Conservation (phyloP, 2,888 invertebrate genomes). For the Holacanthella duospinosa region DNA sequence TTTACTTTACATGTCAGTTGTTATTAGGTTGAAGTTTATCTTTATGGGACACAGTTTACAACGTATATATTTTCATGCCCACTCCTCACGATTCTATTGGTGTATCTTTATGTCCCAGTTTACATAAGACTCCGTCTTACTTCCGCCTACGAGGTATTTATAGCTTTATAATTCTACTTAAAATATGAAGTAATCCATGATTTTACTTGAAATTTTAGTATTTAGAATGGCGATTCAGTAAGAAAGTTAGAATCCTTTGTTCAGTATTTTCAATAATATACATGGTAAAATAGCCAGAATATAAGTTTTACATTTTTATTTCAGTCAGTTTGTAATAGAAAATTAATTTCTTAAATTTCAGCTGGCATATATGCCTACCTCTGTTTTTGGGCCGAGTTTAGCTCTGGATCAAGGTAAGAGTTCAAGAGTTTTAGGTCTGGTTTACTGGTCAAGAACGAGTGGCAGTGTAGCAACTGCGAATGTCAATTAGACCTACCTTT, state of each 20-base stretch:
- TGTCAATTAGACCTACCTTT: too few species aligned
- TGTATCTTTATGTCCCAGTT: slow-evolving; percentile 70
- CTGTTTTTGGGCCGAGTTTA: slow-evolving; percentile 24
- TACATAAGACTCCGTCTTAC: slow-evolving; percentile 73
- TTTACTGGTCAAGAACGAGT: too few species aligned
- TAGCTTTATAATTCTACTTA: too few species aligned
- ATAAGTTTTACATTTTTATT: not conserved
- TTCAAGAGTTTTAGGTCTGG: too few species aligned
- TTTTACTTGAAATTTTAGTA: too few species aligned
- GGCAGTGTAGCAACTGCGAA: too few species aligned
- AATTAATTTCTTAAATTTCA: slow-evolving; percentile 3
- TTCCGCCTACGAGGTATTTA: slow-evolving; percentile 67
- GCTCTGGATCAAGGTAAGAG: slow-evolving; percentile 19
- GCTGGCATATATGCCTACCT: slow-evolving; percentile 30
- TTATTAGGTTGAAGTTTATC: slow-evolving; percentile 76
- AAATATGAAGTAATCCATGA: too few species aligned
- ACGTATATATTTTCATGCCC: slow-evolving; percentile 69
- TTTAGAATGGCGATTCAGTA: not conserved
- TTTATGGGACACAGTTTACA: slow-evolving; percentile 76
- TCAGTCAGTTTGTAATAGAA: not conserved
- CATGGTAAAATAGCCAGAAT: not conserved
- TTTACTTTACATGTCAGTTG: too few species aligned
- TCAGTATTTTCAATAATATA: not conserved
- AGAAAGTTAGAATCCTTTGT: not conserved
- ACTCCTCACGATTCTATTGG: slow-evolving; percentile 39